Evolutionary conservation across 2,113 vertebrate species (phyloP).

Genomic region (Plotosus lineatus): DNA sequence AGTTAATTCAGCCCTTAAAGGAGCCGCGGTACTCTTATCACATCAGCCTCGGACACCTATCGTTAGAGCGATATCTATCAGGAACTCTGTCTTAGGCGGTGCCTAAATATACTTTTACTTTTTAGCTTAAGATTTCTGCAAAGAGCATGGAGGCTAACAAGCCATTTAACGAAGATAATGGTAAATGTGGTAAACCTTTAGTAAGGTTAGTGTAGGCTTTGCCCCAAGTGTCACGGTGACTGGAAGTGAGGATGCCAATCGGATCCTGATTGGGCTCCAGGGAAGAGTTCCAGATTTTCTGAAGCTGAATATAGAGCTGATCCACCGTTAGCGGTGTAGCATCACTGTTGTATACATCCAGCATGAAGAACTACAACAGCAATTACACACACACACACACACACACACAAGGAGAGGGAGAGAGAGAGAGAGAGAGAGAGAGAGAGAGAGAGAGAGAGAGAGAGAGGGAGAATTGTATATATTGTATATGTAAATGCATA

Average conservation of each 20-base stretch:
- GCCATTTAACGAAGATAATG: no score
- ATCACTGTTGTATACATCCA: conserved; percentile 88
- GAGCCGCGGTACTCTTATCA: no score
- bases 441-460: neutral
- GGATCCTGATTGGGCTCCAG: conserved; percentile 81
- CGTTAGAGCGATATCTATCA: no score
- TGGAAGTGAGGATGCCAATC: conserved; percentile 90
- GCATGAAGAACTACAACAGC: conserved; percentile 82
- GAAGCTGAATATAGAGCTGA: conserved; percentile 87
- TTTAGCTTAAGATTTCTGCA: no score
- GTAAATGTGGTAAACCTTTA: no score
- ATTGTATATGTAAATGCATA: neutral
- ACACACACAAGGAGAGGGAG: no score
- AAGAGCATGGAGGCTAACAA: no score
- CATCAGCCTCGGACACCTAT: no score
- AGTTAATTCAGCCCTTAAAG: no score
- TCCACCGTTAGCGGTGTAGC: conserved; percentile 82
- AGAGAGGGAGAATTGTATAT: neutral
- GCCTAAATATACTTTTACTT: no score
- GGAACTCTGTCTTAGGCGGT: no score
- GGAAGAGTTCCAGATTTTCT: conserved; percentile 88
- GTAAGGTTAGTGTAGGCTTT: conserved; percentile 85
- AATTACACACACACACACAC: neutral
- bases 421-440: neutral
- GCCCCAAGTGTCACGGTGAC: conserved; percentile 90